Evolutionary conservation across 2,888 invertebrate species (phyloP).

Genomic region (Heteromurus nitidus): DNA sequence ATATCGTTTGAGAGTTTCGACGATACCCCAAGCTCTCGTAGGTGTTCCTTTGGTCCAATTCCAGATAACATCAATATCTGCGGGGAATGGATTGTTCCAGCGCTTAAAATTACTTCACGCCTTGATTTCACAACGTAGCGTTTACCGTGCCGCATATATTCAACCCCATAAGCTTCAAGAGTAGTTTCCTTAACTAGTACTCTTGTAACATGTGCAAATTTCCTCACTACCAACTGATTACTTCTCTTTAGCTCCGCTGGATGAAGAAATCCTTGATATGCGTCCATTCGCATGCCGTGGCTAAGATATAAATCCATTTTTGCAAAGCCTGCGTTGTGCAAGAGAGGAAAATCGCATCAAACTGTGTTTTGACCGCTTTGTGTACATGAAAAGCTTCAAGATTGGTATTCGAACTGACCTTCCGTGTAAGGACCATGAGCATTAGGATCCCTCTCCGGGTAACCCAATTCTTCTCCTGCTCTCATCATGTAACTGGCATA

Average conservation of each 20-base stretch:
- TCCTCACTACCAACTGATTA: constrained; percentile 47
- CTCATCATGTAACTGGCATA: constrained; percentile 60
- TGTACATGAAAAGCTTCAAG: too few relatives aligned
- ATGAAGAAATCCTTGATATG: constrained; percentile 36
- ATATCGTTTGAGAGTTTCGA: too few relatives aligned
- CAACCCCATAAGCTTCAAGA: constrained; percentile 61
- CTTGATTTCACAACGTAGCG: constrained; percentile 40
- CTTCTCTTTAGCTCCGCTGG: constrained; percentile 50
- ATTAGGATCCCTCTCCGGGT: constrained; percentile 68
- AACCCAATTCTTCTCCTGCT: constrained; percentile 68
- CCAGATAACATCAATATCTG: constrained; percentile 59
- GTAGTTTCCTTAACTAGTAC: constrained; percentile 55
- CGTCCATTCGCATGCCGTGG: constrained; percentile 62
- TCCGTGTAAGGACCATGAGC: constrained; percentile 64
- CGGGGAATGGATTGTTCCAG: constrained; percentile 59
- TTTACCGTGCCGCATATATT: constrained; percentile 65
- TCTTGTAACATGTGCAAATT: constrained; percentile 56
- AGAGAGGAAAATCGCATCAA: not conserved
- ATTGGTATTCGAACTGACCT: too few relatives aligned
- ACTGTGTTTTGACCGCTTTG: too few relatives aligned
- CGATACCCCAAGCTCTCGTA: too few relatives aligned
- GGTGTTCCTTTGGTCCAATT: constrained; percentile 63
- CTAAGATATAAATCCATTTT: constrained; percentile 69
- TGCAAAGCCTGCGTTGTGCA: constrained; percentile 58
- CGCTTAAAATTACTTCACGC: constrained; percentile 66